Base-by-base conservation (phyloP, 1,140 invertebrate genomes). In the Drosophila elegans region DNA sequence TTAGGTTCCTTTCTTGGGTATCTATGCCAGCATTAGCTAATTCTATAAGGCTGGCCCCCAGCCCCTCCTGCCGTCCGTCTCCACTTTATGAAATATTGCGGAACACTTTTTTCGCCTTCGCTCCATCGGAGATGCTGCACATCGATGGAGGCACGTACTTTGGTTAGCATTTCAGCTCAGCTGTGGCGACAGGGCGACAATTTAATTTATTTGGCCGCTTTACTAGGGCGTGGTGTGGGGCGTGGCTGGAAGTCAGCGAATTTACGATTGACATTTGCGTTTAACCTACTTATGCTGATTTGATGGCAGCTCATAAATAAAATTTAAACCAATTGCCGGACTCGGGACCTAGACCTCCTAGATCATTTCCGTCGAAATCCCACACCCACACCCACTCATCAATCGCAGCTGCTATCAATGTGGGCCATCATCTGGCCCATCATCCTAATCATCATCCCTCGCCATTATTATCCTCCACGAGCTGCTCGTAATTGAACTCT, bases 281-380 rank as follows among this genome's bases (percentile, higher is more conserved):
- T 89, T 89, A 89, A 89, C 84, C 84, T 89, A 89, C 85, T 88
- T 89, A 89, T 89, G 84, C 84, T 89, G 85, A 89, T 89, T 89
- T 89, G 85, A 89, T 89, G 84, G 80, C 77, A 85, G 85, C 85
- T 90, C 84, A 89, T 89, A 89, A 89, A 89, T 89, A 89, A 89
- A 89, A 89, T 88, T 88, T 88, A 88, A 88, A 89, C 84, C 84
- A 89, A 84, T 89, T 83, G 80, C 83, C 62, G 82, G 81, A 86
- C 81, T 25, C 36, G 59, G 16, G 39, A 48, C 60, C 68, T 55
- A 77, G 45, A 73, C 59, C 48, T 48, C 60, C 29, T 42, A 42
- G 64, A 36, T 66, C 60, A 67, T 63, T 67, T 61, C 55, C 10
- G 54, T 1, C 29, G 5, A 49, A 49, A 32, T 10, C 21, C 10